Conservation (phyloP, 1,140 invertebrate species). For the Rhyzopertha dominica region DNA sequence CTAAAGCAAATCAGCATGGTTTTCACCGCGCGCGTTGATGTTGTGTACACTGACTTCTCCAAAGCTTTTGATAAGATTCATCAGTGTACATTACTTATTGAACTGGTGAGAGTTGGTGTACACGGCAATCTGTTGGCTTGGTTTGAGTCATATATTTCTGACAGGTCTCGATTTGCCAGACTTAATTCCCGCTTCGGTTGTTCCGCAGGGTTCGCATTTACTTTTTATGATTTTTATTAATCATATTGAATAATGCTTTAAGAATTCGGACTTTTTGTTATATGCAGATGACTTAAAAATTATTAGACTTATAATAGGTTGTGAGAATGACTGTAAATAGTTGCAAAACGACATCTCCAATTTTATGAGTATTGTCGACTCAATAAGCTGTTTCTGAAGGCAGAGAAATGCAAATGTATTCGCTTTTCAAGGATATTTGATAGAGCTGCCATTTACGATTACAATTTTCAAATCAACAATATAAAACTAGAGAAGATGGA, state of each 20-base stretch:
- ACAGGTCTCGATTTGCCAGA: background rate
- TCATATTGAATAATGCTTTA: background rate
- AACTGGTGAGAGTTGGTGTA: background rate
- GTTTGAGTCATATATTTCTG: constrained; percentile 7
- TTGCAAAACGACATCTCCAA: no score
- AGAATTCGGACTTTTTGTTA: no score
- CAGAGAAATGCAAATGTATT: no score
- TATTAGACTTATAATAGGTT: no score
- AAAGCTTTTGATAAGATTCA: constrained; percentile 3
- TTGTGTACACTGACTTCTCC: constrained; percentile 4
- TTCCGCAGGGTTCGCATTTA: constrained; percentile 4
- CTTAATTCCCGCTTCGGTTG: background rate
- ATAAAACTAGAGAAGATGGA: no score
- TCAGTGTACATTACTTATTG: background rate
- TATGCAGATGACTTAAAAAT: no score
- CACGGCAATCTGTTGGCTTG: background rate
- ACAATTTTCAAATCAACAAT: no score
- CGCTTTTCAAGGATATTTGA: no score
- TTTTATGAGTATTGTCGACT: no score
- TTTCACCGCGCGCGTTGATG: background rate
- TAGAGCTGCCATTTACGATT: no score
- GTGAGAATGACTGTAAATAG: no score
- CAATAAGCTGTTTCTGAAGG: no score
- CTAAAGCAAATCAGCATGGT: background rate
- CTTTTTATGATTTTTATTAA: constrained; percentile 1